A percentile compares a stretch with the other conserved stretches of the same genome.
These are phyloP conservation scores for Dermolepida albohirtum DNA, from an alignment of 2,888 invertebrate genomes.

Conservation along the genomic window DNA sequence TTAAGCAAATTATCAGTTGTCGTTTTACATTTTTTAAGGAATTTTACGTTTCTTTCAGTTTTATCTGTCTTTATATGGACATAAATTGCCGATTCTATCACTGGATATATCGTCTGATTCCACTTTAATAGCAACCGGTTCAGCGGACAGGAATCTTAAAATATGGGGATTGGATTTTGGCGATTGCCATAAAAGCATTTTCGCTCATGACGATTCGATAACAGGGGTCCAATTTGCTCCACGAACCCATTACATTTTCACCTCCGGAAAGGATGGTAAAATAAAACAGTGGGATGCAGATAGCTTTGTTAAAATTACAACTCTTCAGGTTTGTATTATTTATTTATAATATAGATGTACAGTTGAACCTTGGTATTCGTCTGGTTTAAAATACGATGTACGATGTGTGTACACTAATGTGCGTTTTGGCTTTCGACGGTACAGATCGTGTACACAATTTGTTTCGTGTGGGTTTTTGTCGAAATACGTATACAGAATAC, in stretches of 20 bases:
- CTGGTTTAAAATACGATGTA: too few species aligned
- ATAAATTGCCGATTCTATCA: slow-evolving; percentile 92
- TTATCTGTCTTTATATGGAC: slow-evolving; percentile 94
- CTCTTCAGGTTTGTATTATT: slow-evolving; percentile 75
- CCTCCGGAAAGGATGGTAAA: slow-evolving; percentile 92
- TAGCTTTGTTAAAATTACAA: slow-evolving; percentile 89
- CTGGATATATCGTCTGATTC: slow-evolving; percentile 94
- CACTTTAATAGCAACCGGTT: slow-evolving; percentile 90
- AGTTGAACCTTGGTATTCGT: too few species aligned
- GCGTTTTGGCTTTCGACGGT: too few species aligned
- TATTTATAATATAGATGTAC: too few species aligned
- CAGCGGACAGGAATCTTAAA: slow-evolving; percentile 95
- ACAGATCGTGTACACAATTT: too few species aligned
- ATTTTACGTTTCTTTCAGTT: slow-evolving; percentile 69
- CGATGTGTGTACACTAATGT: too few species aligned
- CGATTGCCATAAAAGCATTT: slow-evolving; percentile 95
- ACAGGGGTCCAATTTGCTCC: slow-evolving; percentile 91
- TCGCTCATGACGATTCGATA: slow-evolving; percentile 96
- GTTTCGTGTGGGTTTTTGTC: too few species aligned
- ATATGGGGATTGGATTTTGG: slow-evolving; percentile 99
- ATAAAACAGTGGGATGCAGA: slow-evolving; percentile 98
- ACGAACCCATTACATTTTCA: slow-evolving; percentile 92
- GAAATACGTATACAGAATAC: too few species aligned
- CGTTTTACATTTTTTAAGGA: slow-evolving; percentile 54
- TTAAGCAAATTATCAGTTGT: too few species aligned